Base-by-base conservation (phyloP, 2,888 invertebrate genomes). In the Onthophagus sagittarius region DNA sequence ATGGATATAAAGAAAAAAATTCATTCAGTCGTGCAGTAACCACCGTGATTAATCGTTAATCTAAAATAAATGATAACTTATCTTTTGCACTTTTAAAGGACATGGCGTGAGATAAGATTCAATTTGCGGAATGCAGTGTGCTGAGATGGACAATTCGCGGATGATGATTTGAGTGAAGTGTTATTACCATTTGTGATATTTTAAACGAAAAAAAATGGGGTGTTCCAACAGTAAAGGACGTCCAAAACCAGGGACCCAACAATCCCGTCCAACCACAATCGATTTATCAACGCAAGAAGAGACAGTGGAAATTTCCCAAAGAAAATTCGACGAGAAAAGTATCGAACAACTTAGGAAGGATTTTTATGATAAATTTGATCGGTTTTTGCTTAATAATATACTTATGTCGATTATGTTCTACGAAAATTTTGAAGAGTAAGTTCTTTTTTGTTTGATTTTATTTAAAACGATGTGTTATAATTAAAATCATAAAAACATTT, bases 401-500 rank as follows among this genome's bases (percentile, higher is more conserved):
- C 86, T 94, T 72, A 87, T 94, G 82, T 90, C 91, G 11, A 87
- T 93, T 15, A 93, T 94, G 84, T 94, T 95, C 85, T 94, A 93
- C 80, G 90, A 91, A 77, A 92, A 94, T 83, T 94, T 89, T 81
- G 92, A 94, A 82, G 88, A 89, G 94, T 94, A 84, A 87, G 89
- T 69, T 15, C n/a, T 14, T n/a, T 39, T 65, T 23, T 69, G 33
- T 73, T 23, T 23, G 23, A 23, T 23, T 23, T 23, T 1, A 23
- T 23, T 23, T 2, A 23, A 23, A 23, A 23, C 23, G 23, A 23
- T 23, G 3, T 23, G 3, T 23, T 23, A 23, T 3, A 23, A 23
- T 23, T 23, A 23, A 23, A 23, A 23, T 23, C 23, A 23, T 23
- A 23, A 23, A 23, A 23, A 23, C 2, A 23, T 23, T 2, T 1